A percentile compares a stretch with the other conserved stretches of the same genome.
These are phyloP conservation scores for Dendrocincla fuliginosa DNA, from an alignment of 2,797 vertebrate species.

Conservation along the genomic window DNA sequence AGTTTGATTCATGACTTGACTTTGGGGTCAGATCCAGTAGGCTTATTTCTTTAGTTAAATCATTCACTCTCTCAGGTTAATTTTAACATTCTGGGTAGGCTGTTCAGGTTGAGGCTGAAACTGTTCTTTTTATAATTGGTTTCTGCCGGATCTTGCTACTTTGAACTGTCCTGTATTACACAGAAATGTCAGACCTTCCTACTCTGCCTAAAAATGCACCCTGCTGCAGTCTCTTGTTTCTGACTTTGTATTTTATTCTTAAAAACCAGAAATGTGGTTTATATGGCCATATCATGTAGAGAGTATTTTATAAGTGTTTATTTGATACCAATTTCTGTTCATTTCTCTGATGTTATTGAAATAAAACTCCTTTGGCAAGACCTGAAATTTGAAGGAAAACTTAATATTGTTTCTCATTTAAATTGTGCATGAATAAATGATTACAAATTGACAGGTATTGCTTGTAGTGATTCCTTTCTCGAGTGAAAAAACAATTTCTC, in stretches of 20 bases:
- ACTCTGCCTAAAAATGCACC: neutral
- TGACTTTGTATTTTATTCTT: neutral
- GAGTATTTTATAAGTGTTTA: neutral
- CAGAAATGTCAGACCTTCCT: neutral
- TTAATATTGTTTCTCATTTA: slow-evolving; percentile 66
- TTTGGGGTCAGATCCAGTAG: neutral
- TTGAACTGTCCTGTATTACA: slow-evolving; percentile 1
- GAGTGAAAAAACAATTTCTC: slow-evolving; percentile 38
- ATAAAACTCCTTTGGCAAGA: slow-evolving; percentile 35
- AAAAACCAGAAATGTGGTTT: neutral
- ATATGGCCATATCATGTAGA: neutral
- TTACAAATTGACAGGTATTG: slow-evolving; percentile 53
- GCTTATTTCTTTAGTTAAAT: neutral
- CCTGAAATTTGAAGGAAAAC: slow-evolving; percentile 46
- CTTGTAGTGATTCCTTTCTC: slow-evolving; percentile 23
- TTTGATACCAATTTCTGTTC: neutral
- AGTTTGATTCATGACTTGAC: neutral
- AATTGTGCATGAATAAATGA: slow-evolving; percentile 62
- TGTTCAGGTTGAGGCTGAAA: neutral
- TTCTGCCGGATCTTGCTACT: neutral
- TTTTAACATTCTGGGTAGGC: slow-evolving; percentile 3
- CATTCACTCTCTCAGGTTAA: slow-evolving; percentile 1
- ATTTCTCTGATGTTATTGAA: neutral
- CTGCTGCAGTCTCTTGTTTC: neutral
- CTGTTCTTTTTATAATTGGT: neutral